Conservation (phyloP, 2,797 vertebrate species). For the Garrulus glandarius region DNA sequence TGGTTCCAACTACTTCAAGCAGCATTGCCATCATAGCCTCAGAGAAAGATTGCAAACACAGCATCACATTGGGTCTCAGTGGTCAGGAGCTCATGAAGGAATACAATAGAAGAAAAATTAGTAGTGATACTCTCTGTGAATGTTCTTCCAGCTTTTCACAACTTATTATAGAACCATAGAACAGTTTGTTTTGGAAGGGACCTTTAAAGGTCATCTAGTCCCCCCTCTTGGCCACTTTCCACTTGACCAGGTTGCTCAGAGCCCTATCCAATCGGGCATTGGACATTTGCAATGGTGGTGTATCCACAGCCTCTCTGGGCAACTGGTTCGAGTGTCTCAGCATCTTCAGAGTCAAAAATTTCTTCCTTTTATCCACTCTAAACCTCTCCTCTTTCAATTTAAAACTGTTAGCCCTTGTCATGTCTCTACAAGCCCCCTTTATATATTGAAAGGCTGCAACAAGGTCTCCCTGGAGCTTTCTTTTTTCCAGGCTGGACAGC, state of each 20-base stretch:
- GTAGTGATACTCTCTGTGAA: not conserved
- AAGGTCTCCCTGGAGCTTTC: not conserved
- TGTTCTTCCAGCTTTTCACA: not conserved
- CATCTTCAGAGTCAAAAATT: not conserved
- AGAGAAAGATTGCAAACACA: not conserved
- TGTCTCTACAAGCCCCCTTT: not conserved
- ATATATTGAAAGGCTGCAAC: not conserved
- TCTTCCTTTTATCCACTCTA: not conserved
- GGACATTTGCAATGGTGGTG: not conserved
- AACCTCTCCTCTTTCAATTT: not conserved
- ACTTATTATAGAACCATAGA: not conserved
- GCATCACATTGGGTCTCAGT: not conserved
- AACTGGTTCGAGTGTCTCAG: not conserved
- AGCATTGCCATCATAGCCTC: not conserved
- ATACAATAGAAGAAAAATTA: not conserved
- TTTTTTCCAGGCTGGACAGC: not conserved
- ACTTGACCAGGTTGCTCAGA: not conserved
- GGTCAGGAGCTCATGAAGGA: not conserved
- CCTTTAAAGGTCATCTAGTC: not conserved
- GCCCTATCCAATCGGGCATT: not conserved
- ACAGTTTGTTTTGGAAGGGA: not conserved
- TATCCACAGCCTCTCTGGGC: not conserved
- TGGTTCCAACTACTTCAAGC: not conserved
- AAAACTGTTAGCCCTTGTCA: not conserved
- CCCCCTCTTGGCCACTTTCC: not conserved